phyloP scores from a whole-genome alignment of 1,140 invertebrate species.

The Zaprionus ghesquierei region DNA sequence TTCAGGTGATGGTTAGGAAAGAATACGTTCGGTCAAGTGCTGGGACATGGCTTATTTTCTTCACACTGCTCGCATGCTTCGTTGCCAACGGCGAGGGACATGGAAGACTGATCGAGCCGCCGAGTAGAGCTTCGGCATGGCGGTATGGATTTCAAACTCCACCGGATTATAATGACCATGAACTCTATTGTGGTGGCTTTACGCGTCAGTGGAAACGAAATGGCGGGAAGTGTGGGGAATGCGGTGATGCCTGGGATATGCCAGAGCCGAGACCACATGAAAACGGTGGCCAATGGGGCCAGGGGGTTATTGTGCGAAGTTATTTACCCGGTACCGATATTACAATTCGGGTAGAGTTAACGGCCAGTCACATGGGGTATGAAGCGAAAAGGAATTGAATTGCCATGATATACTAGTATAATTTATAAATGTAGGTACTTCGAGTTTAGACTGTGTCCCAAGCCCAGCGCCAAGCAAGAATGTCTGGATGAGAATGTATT shows the following conservation, averaged over 20 bases:
- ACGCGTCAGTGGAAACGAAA: conserved; percentile 88
- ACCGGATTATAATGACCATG: conserved; percentile 94
- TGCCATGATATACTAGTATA: not conserved
- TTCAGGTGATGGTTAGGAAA: conserved; percentile 15
- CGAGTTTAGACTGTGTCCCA: conserved; percentile 92
- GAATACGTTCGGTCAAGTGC: not conserved
- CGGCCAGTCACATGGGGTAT: conserved; percentile 89
- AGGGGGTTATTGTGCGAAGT: conserved; percentile 90
- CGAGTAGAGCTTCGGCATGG: conserved; percentile 90
- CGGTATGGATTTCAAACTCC: conserved; percentile 89
- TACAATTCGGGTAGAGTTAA: conserved; percentile 89
- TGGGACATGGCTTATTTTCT: not conserved
- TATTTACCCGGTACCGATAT: conserved; percentile 88
- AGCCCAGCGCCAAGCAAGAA: conserved; percentile 86
- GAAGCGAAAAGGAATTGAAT: not conserved
- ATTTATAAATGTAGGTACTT: conserved; percentile 85
- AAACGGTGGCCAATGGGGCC: conserved; percentile 91
- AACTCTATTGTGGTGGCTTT: conserved; percentile 94
- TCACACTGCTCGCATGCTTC: not conserved
- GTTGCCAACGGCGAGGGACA: conserved; percentile 83
- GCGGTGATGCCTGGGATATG: conserved; percentile 92
- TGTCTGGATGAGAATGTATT: conserved; percentile 91
- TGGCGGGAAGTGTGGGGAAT: conserved; percentile 92
- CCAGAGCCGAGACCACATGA: conserved; percentile 90
- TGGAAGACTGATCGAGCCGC: conserved; percentile 92